Conservation (phyloP, 2,888 invertebrate species). For the Nemurella pictetii region DNA sequence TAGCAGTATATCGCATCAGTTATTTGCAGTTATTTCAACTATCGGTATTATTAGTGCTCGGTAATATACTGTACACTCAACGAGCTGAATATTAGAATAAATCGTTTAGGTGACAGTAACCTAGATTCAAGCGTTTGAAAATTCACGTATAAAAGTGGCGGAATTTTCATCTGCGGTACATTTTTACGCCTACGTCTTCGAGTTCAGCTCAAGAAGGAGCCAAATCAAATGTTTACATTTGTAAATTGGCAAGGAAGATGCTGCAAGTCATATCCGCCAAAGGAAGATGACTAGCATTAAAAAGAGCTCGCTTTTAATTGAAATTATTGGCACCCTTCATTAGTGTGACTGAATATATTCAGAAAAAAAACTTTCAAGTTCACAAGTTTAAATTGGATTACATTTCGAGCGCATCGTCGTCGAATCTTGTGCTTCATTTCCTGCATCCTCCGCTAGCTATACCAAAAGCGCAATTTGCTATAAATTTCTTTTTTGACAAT, state of each 20-base stretch:
- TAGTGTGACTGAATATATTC: not conserved
- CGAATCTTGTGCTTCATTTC: not conserved
- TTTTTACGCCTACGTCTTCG: not conserved
- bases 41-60: not conserved
- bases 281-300: not conserved
- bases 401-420: not conserved
- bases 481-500: no score
- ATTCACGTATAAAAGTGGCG: not conserved
- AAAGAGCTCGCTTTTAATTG: not conserved
- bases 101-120: not conserved
- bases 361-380: not conserved
- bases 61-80: not conserved
- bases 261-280: not conserved
- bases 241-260: not conserved
- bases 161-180: not conserved
- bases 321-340: not conserved
- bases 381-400: not conserved
- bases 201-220: not conserved
- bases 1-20: not conserved
- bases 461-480: no score
- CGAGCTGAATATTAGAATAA: not conserved
- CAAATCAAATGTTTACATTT: not conserved
- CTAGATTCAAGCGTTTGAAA: not conserved
- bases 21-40: not conserved
- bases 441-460: no score